Base-by-base conservation (phyloP, 2,888 invertebrate genomes). In the Cephalotes varians region DNA sequence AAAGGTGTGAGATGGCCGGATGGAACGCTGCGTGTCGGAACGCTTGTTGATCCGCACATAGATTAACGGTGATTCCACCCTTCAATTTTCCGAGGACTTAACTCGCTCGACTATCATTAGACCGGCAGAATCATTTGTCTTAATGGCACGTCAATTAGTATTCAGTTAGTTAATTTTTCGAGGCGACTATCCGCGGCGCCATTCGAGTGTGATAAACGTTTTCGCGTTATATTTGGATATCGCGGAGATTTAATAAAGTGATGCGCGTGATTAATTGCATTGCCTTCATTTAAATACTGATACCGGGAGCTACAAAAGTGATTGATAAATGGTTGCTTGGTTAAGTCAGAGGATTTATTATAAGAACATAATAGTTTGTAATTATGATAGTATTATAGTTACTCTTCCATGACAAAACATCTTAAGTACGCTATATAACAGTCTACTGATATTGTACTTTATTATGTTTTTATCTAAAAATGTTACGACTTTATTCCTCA, bases 261-360 rank as follows among this genome's bases (percentile, higher is more conserved):
- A 5, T 58, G 56, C 25, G 10, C 6, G 18, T 79, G 77, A 79
- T 79, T 79, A 79, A 79, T 79, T 67, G 58, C 25, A 18, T 44
- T 12, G 69, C 56, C 51, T 54, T 65, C 28, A 58, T 31, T 69
- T 25, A 44, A 56, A 18, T 21, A 25, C 56, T 58, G 56, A 79
- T 67, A 79, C 28, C 25, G 25, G 15, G 12, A 62, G 25, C 34
- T 12, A 10, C 25, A 47, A 64, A 64, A 18, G 18, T 64, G 51
- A 76, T 76, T 51, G 74, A 64, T 76, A 51, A 76, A 76, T 51
- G 28, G n/a, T n/a, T 15, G 37, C 9, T 58, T 25, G 18, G 10
- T 58, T 51, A 64, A 51, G 44, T 54, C 15, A 40, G 15, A 62
- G 34, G 25, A 49, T 49, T 62, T 49, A 40, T 21, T 18, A 15